Evolutionary conservation across 2,888 invertebrate species (phyloP), one percentile per base, ranked within the genome.

Genomic region (Hypomecis atomaria): DNA sequence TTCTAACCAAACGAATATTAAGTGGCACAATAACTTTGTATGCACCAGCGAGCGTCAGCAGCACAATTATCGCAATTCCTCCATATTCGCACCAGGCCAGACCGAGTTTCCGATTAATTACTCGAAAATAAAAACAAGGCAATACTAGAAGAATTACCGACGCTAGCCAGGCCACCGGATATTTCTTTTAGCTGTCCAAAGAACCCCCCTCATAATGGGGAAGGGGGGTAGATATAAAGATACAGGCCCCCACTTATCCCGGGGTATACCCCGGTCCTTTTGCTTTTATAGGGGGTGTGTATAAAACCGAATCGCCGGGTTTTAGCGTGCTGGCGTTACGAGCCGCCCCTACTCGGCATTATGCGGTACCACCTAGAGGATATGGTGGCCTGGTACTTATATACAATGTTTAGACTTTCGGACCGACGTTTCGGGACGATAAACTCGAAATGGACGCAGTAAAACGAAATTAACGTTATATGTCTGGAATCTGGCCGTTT

Each of bases 211-310:
- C 88, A 90, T 91, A 91, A 92, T 91, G 88, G 88, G 79, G 77
- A 79, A 83, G 86, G 89, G 89, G 84, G 89, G 87, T 86, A 89
- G 91, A 92, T 92, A 92, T 92, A 92, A 91, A 92, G 92, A 92
- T 92, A 92, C 90, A 90, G 90, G 77, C 86, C 87, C 90, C 91
- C 92, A 89, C 89, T 90, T 92, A 91, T 90, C 90, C 90, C 89
- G 83, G 88, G 89, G 65, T 65, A 88, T 88, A 85, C 85, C 65
- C 88, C 90, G 89, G 90, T 90, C 92, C 91, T 92, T 92, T 92
- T 92, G 90, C 91, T 92, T 92, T 92, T 92, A 92, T 91, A 88
- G 91, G 90, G 92, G 92, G 92, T 92, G 92, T 92, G 90, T 92
- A 92, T 92, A 91, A 92, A 91, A 91, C 92, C 88, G 89, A 91